These are phyloP conservation scores for Phataginus tricuspis DNA, from an alignment of 2,797 vertebrate species.

Conservation along the genomic window DNA sequence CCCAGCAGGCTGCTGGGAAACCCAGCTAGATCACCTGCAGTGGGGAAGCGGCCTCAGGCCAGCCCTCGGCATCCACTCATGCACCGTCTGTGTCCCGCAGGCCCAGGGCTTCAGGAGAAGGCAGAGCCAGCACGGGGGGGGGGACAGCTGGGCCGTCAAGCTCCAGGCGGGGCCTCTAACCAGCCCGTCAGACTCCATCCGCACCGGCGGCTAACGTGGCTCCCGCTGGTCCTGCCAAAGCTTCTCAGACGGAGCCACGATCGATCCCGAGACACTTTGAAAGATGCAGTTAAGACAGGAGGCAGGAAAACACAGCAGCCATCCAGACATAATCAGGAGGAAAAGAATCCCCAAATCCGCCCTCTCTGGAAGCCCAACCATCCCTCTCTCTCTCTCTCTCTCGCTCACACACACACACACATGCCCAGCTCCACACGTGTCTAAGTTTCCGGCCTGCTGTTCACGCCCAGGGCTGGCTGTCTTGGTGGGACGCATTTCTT, in stretches of 20 bases:
- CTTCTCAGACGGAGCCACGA: neutral
- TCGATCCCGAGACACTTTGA: neutral
- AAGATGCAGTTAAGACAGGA: neutral
- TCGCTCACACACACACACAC: neutral
- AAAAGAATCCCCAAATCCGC: neutral
- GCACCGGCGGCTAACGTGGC: neutral
- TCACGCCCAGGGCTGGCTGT: neutral
- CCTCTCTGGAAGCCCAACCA: neutral
- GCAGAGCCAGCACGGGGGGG: rapidly evolving
- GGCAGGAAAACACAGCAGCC: neutral
- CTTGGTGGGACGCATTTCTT: neutral
- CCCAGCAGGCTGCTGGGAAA: neutral
- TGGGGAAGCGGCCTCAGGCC: rapidly evolving
- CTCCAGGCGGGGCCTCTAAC: neutral
- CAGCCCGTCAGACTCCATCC: neutral
- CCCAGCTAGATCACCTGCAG: rapidly evolving
- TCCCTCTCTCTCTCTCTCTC: too few relatives aligned
- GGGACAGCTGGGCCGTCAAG: neutral
- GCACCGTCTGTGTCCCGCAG: neutral
- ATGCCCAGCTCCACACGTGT: rapidly evolving
- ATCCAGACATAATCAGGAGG: conserved; percentile 36
- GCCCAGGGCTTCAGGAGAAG: neutral
- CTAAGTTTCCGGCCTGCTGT: neutral
- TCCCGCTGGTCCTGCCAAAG: neutral
- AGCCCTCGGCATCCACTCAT: rapidly evolving